Base-by-base conservation (phyloP, 2,113 vertebrate species). In the Tauraco erythrolophus region DNA sequence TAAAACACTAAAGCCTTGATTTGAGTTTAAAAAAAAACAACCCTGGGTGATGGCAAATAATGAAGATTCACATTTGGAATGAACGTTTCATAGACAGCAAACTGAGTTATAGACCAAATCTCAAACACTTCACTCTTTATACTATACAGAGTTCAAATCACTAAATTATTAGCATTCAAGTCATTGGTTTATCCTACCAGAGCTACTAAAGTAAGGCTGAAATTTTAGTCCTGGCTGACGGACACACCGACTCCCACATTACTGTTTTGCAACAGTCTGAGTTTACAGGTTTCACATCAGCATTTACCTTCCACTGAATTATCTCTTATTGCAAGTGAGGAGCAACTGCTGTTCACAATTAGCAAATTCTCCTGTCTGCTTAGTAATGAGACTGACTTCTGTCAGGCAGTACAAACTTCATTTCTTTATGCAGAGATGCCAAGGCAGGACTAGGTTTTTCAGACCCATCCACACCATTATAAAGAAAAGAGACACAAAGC, bases 1-100 rank as follows among this genome's bases (percentile, higher is more conserved):
- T 71, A 84, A 89, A 96, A 91, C 87, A 91, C 94, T 48, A 17
- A 95, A 82, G 50, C 6, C 33, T n/a, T 35, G 33, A 66, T 87
- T 30, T 68, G 37, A 89, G 39, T 31, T 56, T 76, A 50, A 2
- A 27, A 61, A 24, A 48, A 9, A 24, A 21, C 10, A 37, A 8
- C 16, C 2, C 13, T 27, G 6, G 5, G 6, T 65, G 71, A 64
- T 68, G 51, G 21, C 85, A 80, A 46, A 74, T 65, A 75, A 87
- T 31, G 68, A 12, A 43, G 24, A 53, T 10, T 58, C 28, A 70
- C 18, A 65, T 66, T 79, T 56, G 39, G 33, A 84, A 88, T 28
- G 14, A 89, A 56, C 22, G 18, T 61, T 61, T 89, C 43, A 78
- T 24, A 75, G 77, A 81, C 45, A 70, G 54, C 39, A 92, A 69